These are phyloP conservation scores for Cricetomys ansorgei DNA, from an alignment of 2,113 vertebrate species.

Conservation along the genomic window DNA sequence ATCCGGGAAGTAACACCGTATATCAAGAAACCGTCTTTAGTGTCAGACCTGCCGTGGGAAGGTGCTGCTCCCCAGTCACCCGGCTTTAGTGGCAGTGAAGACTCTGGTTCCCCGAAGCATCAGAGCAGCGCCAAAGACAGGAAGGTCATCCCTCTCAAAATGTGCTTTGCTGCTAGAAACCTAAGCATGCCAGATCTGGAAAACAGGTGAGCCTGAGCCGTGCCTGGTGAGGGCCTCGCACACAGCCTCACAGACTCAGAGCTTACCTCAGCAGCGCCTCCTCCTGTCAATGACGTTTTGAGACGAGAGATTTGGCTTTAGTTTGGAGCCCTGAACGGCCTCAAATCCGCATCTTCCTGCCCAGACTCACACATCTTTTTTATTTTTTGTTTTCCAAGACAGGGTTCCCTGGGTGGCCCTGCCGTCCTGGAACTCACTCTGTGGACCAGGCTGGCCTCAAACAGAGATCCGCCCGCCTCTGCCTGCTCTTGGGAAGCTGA, in stretches of 20 bases:
- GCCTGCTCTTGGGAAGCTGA: not conserved
- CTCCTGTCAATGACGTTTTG: not conserved
- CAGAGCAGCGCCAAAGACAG: constrained; percentile 88
- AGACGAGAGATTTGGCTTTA: not conserved
- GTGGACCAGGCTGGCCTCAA: not conserved
- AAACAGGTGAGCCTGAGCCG: constrained; percentile 93
- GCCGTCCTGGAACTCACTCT: not conserved
- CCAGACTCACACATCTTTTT: not conserved
- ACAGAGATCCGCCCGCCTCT: not conserved
- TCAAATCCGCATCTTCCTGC: not conserved
- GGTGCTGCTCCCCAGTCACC: constrained; percentile 90
- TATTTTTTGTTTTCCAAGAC: not conserved
- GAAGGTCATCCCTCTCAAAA: constrained; percentile 96
- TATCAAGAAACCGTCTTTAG: constrained; percentile 95
- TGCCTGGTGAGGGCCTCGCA: not conserved
- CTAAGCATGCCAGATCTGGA: constrained; percentile 98
- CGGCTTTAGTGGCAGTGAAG: constrained; percentile 93
- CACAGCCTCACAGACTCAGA: not conserved
- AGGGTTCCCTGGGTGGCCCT: not conserved
- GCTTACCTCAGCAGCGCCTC: not conserved
- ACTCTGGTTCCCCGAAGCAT: constrained; percentile 94
- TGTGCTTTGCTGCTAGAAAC: constrained; percentile 97
- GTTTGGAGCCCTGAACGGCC: not conserved
- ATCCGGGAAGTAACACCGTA: constrained; percentile 97
- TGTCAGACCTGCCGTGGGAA: constrained; percentile 96